Evolutionary conservation across 2,888 invertebrate genomes (phyloP).

Genomic region (Arenicola marina): DNA sequence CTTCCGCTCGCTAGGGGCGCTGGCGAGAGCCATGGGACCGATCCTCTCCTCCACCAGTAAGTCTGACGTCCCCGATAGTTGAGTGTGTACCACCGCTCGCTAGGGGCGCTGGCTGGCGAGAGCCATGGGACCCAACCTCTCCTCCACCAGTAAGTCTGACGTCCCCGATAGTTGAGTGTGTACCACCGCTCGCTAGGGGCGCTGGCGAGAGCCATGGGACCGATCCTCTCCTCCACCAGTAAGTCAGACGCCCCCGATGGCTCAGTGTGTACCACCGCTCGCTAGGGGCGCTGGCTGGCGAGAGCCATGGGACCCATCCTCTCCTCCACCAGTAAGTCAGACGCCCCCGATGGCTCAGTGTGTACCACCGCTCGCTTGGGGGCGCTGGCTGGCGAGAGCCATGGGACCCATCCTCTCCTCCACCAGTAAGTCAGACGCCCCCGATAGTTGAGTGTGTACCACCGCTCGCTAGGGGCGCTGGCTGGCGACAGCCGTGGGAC

Average conservation of each 20-base stretch:
- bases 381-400: constrained; percentile 90
- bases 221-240: constrained; percentile 84
- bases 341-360: too few species aligned
- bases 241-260: too few species aligned
- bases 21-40: constrained; percentile 91
- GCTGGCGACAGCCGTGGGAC: constrained; percentile 92
- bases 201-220: constrained; percentile 88
- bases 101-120: constrained; percentile 93
- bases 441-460: too few species aligned
- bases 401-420: constrained; percentile 88
- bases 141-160: constrained; percentile 78
- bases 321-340: constrained; percentile 78
- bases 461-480: constrained; percentile 89
- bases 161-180: too few species aligned
- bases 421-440: constrained; percentile 73
- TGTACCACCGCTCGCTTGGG: constrained; percentile 89
- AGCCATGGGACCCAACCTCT: constrained; percentile 86
- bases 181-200: constrained; percentile 92
- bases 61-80: too few species aligned
- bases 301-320: constrained; percentile 88
- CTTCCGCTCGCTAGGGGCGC: constrained; percentile 89
- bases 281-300: constrained; percentile 89
- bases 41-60: constrained; percentile 81
- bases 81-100: too few species aligned
- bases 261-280: too few species aligned